These are phyloP conservation scores for Emmelina monodactyla DNA, from an alignment of 2,888 invertebrate species.

Conservation along the genomic window DNA sequence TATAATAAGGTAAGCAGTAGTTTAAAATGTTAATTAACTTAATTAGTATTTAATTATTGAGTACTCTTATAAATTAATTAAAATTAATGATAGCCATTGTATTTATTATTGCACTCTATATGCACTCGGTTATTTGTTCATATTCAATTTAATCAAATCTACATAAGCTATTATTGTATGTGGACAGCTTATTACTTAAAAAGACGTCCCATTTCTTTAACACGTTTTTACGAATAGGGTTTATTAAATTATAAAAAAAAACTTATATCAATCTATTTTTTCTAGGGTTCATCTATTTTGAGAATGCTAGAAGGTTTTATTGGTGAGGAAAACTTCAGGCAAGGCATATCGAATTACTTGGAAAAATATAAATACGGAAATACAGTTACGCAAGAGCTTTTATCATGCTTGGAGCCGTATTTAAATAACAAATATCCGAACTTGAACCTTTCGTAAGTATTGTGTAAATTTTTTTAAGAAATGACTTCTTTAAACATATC, in stretches of 20 bases:
- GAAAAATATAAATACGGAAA: slow-evolving; percentile 73
- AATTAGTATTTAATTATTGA: no score
- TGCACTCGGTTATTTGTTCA: no score
- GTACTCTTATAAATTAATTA: no score
- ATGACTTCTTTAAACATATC: no score
- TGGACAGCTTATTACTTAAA: neutral
- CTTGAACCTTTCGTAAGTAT: no score
- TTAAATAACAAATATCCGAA: slow-evolving; percentile 50
- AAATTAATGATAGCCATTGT: no score
- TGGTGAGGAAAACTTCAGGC: slow-evolving; percentile 73
- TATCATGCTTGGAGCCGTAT: slow-evolving; percentile 69
- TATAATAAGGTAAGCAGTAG: slow-evolving; percentile 82
- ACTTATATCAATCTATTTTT: neutral
- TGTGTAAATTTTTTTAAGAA: no score
- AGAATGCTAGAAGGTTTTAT: slow-evolving; percentile 89
- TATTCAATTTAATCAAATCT: neutral
- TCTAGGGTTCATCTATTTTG: slow-evolving; percentile 83
- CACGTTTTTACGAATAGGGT: neutral
- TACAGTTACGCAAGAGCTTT: slow-evolving; percentile 82
- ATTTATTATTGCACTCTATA: no score
- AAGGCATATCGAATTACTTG: slow-evolving; percentile 78
- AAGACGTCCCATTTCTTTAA: neutral
- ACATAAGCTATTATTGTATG: neutral
- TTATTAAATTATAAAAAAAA: neutral
- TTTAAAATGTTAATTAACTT: no score